phyloP scores from a whole-genome alignment of 2,888 invertebrate species.

The Drosophila affinis region DNA sequence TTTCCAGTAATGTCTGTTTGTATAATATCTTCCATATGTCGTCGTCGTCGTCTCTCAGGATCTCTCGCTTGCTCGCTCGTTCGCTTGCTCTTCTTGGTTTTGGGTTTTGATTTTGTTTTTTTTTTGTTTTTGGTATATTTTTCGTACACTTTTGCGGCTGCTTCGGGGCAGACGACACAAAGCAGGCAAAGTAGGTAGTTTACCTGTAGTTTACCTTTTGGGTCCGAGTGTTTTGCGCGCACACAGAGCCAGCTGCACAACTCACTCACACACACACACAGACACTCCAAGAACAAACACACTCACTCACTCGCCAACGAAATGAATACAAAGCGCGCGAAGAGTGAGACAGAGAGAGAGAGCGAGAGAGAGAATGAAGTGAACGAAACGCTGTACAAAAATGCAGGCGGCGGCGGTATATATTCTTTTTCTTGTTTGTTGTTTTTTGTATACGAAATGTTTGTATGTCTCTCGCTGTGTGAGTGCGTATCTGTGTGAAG shows the following conservation, averaged over 20 bases:
- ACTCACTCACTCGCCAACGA: background rate
- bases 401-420: constrained; percentile 48
- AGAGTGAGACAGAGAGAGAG: background rate
- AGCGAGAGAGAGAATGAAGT: constrained; percentile 5
- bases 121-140: constrained; percentile 69
- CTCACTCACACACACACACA: constrained; percentile 36
- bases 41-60: constrained; percentile 8
- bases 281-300: constrained; percentile 20
- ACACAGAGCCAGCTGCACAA: constrained; percentile 32
- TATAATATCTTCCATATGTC: constrained; percentile 45
- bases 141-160: constrained; percentile 77
- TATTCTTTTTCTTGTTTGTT: background rate
- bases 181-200: constrained; percentile 77
- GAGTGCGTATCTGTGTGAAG: constrained; percentile 22
- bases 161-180: constrained; percentile 46
- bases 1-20: constrained; percentile 49
- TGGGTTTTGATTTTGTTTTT: constrained; percentile 14
- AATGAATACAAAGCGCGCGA: background rate
- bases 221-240: constrained; percentile 60
- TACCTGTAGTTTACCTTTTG: constrained; percentile 77
- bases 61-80: background rate
- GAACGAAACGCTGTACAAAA: constrained; percentile 30
- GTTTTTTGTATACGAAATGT: constrained; percentile 14
- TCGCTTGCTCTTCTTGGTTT: background rate
- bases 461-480: constrained; percentile 5